Evolutionary conservation across 2,888 invertebrate genomes (phyloP).

Genomic region (Nomada ferruginata): DNA sequence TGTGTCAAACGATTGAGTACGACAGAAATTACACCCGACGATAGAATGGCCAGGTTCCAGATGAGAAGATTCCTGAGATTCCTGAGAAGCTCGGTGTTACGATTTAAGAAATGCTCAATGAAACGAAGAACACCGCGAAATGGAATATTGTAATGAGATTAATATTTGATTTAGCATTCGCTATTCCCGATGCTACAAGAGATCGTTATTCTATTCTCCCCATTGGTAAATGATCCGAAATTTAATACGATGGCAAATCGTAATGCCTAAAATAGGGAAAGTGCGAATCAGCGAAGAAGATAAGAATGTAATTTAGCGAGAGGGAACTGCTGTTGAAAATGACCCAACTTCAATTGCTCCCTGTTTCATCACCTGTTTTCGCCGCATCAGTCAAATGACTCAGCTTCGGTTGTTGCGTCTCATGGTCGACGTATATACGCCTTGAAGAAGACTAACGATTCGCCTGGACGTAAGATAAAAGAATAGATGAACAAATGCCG

Average conservation of each 20-base stretch:
- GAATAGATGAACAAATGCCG: constrained; percentile 60
- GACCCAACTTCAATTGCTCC: constrained; percentile 56
- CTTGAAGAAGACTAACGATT: constrained; percentile 66
- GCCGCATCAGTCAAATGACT: constrained; percentile 60
- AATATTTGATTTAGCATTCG: not conserved
- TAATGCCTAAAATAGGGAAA: not conserved
- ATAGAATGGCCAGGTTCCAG: constrained; percentile 41
- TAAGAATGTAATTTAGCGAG: constrained; percentile 47
- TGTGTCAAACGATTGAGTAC: constrained; percentile 44
- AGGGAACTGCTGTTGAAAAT: constrained; percentile 62
- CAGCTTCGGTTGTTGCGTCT: constrained; percentile 59
- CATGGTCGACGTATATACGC: constrained; percentile 34
- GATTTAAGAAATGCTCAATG: constrained; percentile 17
- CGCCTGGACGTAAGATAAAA: constrained; percentile 58
- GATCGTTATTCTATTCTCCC: too few species aligned
- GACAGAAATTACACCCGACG: constrained; percentile 40
- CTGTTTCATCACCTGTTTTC: constrained; percentile 36
- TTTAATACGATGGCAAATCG: not conserved
- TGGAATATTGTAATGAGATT: too few species aligned
- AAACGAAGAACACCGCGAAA: not conserved
- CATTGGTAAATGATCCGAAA: constrained; percentile 1
- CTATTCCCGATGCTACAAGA: too few species aligned
- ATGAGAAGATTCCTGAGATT: constrained; percentile 2
- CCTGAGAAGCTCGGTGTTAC: constrained; percentile 1
- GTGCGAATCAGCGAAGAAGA: constrained; percentile 36